phyloP scores from a whole-genome alignment of 2,888 invertebrate species.

The Chesias legatella region DNA sequence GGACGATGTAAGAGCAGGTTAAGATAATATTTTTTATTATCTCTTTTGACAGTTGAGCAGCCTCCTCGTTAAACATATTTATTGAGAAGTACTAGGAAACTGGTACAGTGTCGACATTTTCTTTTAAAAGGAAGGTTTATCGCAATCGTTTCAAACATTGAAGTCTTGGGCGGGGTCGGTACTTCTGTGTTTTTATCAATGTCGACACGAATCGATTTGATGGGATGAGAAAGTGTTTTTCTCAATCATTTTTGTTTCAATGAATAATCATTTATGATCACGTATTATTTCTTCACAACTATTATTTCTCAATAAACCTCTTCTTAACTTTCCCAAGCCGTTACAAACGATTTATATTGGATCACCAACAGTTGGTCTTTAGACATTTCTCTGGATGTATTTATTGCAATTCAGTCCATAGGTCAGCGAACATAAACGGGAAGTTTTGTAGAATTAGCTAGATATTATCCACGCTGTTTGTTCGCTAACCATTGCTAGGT shows the following conservation, averaged over 20 bases:
- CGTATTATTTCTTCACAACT: too few relatives aligned
- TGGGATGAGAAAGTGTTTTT: too few relatives aligned
- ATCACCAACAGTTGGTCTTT: too few relatives aligned
- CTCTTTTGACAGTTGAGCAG: constrained; percentile 39
- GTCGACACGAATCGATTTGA: not conserved
- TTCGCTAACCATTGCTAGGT: constrained; percentile 14
- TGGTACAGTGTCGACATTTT: constrained; percentile 24
- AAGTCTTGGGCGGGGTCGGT: not conserved
- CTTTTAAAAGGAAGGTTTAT: constrained; percentile 16
- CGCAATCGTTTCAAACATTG: constrained; percentile 18
- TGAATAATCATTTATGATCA: too few relatives aligned
- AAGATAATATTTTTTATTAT: constrained; percentile 45
- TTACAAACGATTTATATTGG: too few relatives aligned
- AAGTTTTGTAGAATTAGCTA: constrained; percentile 3
- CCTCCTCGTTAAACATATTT: constrained; percentile 25
- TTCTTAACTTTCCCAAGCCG: too few relatives aligned
- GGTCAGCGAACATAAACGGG: constrained; percentile 15
- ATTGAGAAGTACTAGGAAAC: constrained; percentile 20
- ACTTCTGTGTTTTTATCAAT: not conserved
- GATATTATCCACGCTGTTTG: constrained; percentile 5
- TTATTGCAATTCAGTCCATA: constrained; percentile 18
- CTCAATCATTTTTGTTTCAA: too few relatives aligned
- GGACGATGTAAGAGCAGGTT: constrained; percentile 42
- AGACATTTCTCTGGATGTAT: not conserved
- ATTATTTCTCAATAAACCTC: too few relatives aligned